Conservation (phyloP, 2,888 invertebrate genomes). For the Eubasilissa splendida region DNA sequence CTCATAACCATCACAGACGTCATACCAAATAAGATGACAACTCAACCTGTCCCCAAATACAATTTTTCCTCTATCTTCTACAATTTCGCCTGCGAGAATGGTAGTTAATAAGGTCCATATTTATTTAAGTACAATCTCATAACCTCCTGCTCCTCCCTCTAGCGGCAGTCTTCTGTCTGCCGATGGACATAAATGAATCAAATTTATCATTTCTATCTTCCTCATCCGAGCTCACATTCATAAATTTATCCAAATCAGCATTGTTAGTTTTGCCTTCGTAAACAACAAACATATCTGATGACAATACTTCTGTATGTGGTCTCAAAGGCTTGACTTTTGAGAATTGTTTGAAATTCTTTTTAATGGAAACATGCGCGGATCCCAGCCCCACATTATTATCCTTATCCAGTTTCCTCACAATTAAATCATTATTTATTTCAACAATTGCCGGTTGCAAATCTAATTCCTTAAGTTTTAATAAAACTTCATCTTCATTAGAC, state of each 20-base stretch:
- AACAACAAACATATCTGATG: slow-evolving; percentile 43
- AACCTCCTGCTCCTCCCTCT: slow-evolving; percentile 59
- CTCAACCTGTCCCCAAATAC: too few relatives aligned
- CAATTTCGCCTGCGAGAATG: too few relatives aligned
- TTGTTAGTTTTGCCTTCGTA: slow-evolving; percentile 46
- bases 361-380: neutral
- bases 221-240: slow-evolving; percentile 43
- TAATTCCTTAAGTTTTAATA: slow-evolving; percentile 40
- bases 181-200: slow-evolving; percentile 26
- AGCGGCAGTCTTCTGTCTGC: slow-evolving; percentile 55
- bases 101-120: too few relatives aligned
- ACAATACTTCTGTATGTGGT: slow-evolving; percentile 40
- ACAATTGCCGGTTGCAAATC: slow-evolving; percentile 47
- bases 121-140: slow-evolving; percentile 38
- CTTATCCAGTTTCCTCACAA: slow-evolving; percentile 3
- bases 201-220: slow-evolving; percentile 36
- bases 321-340: slow-evolving; percentile 52
- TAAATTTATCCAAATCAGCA: slow-evolving; percentile 33
- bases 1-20: too few relatives aligned
- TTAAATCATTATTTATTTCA: slow-evolving; percentile 38
- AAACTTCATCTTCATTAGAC: slow-evolving; percentile 22
- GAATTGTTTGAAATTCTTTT: slow-evolving; percentile 55
- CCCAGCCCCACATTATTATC: neutral
- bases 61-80: too few relatives aligned
- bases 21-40: too few relatives aligned